These are phyloP conservation scores for Ia io DNA, from an alignment of 2,113 vertebrate species.

Conservation along the genomic window DNA sequence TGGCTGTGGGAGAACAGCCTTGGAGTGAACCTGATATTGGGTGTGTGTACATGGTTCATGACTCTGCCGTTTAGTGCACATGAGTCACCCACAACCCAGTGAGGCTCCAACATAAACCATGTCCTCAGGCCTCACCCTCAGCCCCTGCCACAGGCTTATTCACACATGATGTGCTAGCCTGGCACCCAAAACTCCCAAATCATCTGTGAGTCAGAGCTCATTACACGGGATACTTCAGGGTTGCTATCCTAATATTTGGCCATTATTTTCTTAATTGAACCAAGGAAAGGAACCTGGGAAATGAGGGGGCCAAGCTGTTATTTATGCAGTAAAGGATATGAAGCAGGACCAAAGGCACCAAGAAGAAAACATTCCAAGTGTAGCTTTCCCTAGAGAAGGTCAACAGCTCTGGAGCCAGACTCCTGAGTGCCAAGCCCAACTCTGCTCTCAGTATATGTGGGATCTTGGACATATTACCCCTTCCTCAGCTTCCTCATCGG, in stretches of 20 bases:
- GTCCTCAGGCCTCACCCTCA: constrained; percentile 44
- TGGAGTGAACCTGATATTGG: constrained; percentile 37
- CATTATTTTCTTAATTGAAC: constrained; percentile 43
- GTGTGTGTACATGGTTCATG: constrained; percentile 55
- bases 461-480: neutral
- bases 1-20: constrained; percentile 32
- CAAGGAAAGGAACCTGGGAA: neutral
- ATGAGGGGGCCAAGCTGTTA: neutral
- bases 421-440: neutral
- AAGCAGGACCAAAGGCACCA: neutral
- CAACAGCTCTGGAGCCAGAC: neutral
- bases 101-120: constrained; percentile 63
- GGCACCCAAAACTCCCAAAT: constrained; percentile 51
- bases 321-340: neutral
- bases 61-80: constrained; percentile 30
- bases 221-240: neutral
- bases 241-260: neutral
- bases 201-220: neutral
- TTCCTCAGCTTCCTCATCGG: neutral
- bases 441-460: neutral
- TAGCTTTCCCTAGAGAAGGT: neutral
- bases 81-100: constrained; percentile 60
- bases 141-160: constrained; percentile 57
- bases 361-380: neutral
- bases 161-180: constrained; percentile 61